Conservation (phyloP, 2,888 invertebrate species). For the Alitta virens region DNA sequence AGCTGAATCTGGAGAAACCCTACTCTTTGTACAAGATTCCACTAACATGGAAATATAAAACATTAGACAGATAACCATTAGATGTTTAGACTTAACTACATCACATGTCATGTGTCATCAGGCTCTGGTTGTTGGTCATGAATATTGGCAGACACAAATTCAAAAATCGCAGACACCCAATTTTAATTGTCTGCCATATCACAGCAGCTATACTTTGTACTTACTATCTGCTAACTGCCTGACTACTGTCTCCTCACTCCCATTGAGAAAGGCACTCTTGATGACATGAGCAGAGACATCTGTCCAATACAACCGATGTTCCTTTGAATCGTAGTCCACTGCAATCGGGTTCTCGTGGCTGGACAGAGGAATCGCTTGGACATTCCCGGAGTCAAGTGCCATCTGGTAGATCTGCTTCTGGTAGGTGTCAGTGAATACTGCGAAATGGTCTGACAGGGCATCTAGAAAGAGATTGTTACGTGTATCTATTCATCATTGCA, state of each 20-base stretch:
- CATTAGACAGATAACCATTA: no score
- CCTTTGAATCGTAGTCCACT: slow-evolving; percentile 78
- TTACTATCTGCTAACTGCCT: slow-evolving; percentile 32
- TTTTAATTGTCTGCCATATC: no score
- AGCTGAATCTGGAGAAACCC: no score
- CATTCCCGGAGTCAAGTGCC: slow-evolving; percentile 65
- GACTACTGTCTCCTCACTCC: slow-evolving; percentile 31
- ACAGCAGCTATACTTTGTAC: no score
- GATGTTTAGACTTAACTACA: no score
- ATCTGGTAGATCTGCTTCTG: slow-evolving; percentile 74
- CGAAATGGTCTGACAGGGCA: slow-evolving; percentile 36
- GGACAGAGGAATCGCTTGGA: slow-evolving; percentile 35
- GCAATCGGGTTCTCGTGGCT: slow-evolving; percentile 70
- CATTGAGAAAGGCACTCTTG: slow-evolving; percentile 36
- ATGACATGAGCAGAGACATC: slow-evolving; percentile 64
- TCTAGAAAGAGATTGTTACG: slow-evolving; percentile 30
- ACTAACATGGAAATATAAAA: no score
- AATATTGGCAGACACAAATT: no score
- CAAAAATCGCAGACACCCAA: no score
- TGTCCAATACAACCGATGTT: slow-evolving; percentile 72
- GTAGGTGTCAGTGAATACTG: slow-evolving; percentile 47
- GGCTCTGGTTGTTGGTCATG: no score
- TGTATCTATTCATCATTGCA: no score
- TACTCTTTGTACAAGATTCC: no score
- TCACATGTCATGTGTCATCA: no score